Evolutionary conservation across 2,113 vertebrate species (phyloP).

Genomic region (Macroglossus sobrinus): DNA sequence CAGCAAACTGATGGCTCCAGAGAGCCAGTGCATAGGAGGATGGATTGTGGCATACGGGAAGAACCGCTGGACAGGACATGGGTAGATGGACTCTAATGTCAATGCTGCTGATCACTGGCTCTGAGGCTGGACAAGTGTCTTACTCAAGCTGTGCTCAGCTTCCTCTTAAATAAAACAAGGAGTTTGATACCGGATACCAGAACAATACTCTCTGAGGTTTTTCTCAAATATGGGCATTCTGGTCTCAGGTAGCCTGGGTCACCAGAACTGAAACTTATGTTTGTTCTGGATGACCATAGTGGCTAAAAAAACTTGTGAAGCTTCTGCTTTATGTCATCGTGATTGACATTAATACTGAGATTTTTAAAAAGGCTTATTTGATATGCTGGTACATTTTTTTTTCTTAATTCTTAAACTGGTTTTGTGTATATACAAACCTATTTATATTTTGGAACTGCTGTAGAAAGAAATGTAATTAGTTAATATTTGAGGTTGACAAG

Average conservation of each 20-base stretch:
- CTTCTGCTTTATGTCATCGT: background rate
- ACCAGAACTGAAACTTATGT: background rate
- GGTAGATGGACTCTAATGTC: background rate
- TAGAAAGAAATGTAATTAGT: background rate
- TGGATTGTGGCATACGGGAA: background rate
- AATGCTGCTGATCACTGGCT: background rate
- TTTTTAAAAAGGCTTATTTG: background rate
- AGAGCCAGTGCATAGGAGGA: background rate
- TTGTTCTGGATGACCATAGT: background rate
- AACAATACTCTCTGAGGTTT: background rate
- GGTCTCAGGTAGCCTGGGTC: background rate
- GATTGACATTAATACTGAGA: background rate
- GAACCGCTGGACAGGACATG: background rate
- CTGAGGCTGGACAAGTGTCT: background rate
- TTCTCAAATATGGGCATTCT: background rate
- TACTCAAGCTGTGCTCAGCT: background rate
- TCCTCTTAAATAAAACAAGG: background rate
- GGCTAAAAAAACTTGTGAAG: background rate
- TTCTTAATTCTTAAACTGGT: constrained; percentile 15
- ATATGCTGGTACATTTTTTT: background rate
- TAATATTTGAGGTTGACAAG: background rate
- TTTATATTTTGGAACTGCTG: constrained; percentile 9
- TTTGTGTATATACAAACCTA: background rate
- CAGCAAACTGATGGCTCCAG: background rate
- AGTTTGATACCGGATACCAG: background rate